phyloP scores from a whole-genome alignment of 2,797 vertebrate species.

The Accipiter badius region DNA sequence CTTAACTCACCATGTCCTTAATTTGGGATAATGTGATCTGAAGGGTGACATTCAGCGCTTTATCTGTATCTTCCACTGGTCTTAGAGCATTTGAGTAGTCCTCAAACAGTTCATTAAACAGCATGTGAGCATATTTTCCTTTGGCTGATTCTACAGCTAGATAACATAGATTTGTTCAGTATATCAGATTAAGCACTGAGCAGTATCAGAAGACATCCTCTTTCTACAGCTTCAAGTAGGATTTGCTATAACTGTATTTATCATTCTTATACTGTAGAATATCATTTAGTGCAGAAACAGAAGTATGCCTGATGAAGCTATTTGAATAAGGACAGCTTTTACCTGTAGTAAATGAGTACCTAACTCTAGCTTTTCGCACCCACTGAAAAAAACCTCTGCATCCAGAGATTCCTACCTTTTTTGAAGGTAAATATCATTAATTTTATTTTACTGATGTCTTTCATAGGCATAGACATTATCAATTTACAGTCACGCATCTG shows the following conservation, averaged over 20 bases:
- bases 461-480: neutral
- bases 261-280: neutral
- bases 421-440: neutral
- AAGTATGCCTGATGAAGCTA: neutral
- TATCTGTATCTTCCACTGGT: conserved; percentile 94
- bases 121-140: conserved; percentile 90
- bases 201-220: neutral
- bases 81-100: conserved; percentile 90
- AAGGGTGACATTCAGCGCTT: conserved; percentile 91
- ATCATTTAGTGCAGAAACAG: neutral
- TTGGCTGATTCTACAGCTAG: conserved; percentile 84
- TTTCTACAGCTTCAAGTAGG: neutral
- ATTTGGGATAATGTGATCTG: conserved; percentile 97
- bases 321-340: neutral
- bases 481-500: neutral
- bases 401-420: neutral
- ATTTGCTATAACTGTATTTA: neutral
- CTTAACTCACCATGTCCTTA: conserved; percentile 92
- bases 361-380: neutral
- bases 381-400: neutral
- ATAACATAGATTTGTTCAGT: conserved; percentile 8
- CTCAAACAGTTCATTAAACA: conserved; percentile 91
- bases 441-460: neutral
- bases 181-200: neutral
- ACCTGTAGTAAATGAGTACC: neutral